These are phyloP conservation scores for Xenopus tropicalis DNA, from an alignment of 2,113 vertebrate species.

Conservation along the genomic window DNA sequence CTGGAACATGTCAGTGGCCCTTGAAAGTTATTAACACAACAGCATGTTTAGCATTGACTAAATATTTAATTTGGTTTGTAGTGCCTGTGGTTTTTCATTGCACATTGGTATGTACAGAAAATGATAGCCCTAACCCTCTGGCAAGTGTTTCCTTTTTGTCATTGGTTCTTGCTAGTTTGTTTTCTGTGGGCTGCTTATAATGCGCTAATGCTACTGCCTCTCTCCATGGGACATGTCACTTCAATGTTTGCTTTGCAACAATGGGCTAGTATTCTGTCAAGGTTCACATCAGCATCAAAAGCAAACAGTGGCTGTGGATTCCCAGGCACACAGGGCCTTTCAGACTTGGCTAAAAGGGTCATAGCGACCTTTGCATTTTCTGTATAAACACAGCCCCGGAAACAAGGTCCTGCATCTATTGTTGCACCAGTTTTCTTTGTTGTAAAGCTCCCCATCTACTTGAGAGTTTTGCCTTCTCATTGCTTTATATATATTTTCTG, in stretches of 20 bases:
- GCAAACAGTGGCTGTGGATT: neutral
- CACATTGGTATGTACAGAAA: no score
- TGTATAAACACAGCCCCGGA: conserved; percentile 16
- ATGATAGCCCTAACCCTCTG: no score
- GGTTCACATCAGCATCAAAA: conserved; percentile 19
- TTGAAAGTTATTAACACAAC: no score
- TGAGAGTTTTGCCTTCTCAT: neutral
- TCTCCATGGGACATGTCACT: conserved; percentile 5
- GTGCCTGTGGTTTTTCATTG: no score
- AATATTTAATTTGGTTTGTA: no score
- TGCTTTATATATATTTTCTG: neutral
- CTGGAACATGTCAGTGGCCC: no score
- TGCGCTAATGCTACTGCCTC: neutral
- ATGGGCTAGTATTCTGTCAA: conserved; percentile 23
- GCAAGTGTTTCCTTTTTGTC: no score
- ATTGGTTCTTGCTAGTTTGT: neutral
- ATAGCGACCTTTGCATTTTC: conserved; percentile 35
- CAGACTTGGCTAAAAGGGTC: conserved; percentile 28
- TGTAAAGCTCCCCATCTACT: neutral
- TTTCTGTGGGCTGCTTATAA: neutral
- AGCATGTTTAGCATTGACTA: no score
- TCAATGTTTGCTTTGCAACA: conserved; percentile 39
- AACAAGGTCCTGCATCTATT: conserved; percentile 21
- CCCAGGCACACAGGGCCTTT: neutral
- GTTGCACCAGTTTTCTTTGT: neutral